These are phyloP conservation scores for Zosterops hypoxanthus DNA, from an alignment of 2,113 vertebrate genomes.

Conservation along the genomic window DNA sequence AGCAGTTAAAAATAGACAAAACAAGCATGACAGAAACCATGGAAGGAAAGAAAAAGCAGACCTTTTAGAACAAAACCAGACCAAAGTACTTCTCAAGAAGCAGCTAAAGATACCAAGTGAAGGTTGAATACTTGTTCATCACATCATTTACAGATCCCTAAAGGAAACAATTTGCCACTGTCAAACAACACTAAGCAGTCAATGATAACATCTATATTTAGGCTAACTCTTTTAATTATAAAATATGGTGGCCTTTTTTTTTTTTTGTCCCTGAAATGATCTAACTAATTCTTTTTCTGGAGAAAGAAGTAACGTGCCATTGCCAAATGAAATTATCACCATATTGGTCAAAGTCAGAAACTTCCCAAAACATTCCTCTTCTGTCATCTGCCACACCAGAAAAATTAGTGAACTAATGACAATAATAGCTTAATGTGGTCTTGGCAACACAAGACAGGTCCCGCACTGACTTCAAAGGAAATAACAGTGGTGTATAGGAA, in stretches of 20 bases:
- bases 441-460: neutral
- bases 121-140: neutral
- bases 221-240: neutral
- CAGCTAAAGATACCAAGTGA: neutral
- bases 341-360: neutral
- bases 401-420: neutral
- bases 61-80: neutral
- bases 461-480: neutral
- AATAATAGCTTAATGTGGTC: neutral
- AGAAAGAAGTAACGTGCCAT: neutral
- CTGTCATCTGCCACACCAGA: neutral
- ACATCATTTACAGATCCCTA: neutral
- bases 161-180: conserved; percentile 10
- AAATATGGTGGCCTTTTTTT: neutral
- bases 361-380: neutral
- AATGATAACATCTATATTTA: neutral
- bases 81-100: neutral
- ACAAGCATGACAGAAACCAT: neutral
- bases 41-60: neutral
- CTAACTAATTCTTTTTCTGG: neutral
- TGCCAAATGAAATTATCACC: neutral
- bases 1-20: neutral
- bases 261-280: neutral
- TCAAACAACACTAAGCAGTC: neutral
- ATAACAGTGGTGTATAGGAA: neutral